Conservation (phyloP, 2,888 invertebrate genomes). For the Eulithis testata region DNA sequence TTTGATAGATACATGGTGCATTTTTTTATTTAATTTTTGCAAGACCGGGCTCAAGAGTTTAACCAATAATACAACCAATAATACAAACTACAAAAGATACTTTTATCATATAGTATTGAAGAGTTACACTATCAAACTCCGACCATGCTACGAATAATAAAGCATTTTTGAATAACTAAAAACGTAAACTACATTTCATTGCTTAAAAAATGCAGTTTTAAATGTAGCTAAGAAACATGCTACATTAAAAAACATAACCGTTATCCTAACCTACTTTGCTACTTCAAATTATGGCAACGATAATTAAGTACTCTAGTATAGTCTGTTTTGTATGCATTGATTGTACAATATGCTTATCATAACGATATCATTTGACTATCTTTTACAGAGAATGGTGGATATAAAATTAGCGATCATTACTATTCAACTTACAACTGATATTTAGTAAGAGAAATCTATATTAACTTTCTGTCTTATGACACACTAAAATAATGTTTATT, state of each 20-base stretch:
- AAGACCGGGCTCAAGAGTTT: constrained; percentile 73
- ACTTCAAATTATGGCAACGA: constrained; percentile 68
- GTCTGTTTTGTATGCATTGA: constrained; percentile 50
- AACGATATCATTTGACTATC: constrained; percentile 55
- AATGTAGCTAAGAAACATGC: too few species aligned
- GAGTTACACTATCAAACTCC: constrained; percentile 68
- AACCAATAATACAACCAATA: constrained; percentile 50
- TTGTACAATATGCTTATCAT: constrained; percentile 40
- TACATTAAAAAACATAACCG: constrained; percentile 14
- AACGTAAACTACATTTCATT: neutral
- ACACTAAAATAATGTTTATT: neutral
- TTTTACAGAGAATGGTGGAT: constrained; percentile 47
- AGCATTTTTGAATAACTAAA: constrained; percentile 21
- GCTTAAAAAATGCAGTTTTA: too few species aligned
- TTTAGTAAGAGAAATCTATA: constrained; percentile 47
- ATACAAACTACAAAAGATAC: neutral
- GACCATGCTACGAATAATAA: constrained; percentile 43
- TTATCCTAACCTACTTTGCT: constrained; percentile 57
- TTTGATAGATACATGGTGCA: neutral
- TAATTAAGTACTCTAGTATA: constrained; percentile 50
- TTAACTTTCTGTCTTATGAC: neutral
- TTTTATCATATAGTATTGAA: neutral
- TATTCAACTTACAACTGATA: constrained; percentile 38
- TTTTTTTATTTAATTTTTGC: constrained; percentile 28
- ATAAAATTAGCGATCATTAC: constrained; percentile 46